Evolutionary conservation across 92 coral and sea anemone genomes (phyloP), one percentile per base, ranked within the genome.

Genomic region (Galaxea fascicularis): DNA sequence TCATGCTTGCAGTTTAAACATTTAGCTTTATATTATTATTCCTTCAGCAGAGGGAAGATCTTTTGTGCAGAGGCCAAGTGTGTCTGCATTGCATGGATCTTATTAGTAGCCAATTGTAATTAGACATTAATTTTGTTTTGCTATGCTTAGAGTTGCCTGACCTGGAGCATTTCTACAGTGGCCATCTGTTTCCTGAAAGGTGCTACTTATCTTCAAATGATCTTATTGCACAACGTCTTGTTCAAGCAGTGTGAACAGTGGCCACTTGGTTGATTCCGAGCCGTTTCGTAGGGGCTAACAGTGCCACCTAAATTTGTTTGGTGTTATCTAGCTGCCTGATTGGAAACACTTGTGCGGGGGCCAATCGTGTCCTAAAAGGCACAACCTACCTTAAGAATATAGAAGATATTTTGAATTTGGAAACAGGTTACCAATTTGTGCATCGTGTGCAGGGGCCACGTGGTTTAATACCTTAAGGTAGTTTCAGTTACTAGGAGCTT

Each of bases 31-130:
- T 8, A 10, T 15, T 10, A 49, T 10, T 15, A 8, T 15, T 8
- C 54, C 54, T 15, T 15, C 14, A 49, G 54, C 54, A 49, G 14
- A 8, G 54, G 8, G 53, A 47, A 47, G 53, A 6, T 47, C 53
- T 47, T 7, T 47, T 47, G 10, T 35, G 74, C 74, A 70, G 56
- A 4, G 74, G 74, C 74, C 74, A 70, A 44, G 28, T 39, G 74
- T 39, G 20, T 44, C 74, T 39, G 74, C 54, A 18, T 44, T 70
- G 15, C 41, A 27, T 70, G 8, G 39, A 39, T 70, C 74, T 64
- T 53, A 53, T 18, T 53, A 16, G 59, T 16, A 66, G 10, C 71
- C 45, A 30, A 30, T 46, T 28, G 45, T 28, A n/a, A 12, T n/a
- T 13, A 14, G 24, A 30, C 2, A 66, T n/a, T n/a, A n/a, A n/a